A percentile compares a stretch with the other conserved stretches of the same genome.
phyloP scores from a whole-genome alignment of 2,888 invertebrate genomes.

The Noctua pronuba region DNA sequence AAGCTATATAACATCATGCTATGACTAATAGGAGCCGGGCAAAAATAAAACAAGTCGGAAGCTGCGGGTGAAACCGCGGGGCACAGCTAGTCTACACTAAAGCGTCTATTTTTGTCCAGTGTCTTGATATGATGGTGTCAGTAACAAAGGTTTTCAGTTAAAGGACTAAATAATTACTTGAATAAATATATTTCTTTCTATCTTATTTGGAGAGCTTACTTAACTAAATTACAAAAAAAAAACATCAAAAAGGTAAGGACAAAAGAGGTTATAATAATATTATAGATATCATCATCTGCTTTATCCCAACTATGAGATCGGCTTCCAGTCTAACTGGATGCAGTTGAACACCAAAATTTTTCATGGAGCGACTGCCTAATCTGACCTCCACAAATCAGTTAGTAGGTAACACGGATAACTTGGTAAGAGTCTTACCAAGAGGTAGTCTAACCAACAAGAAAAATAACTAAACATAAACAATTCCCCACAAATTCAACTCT shows the following conservation, averaged over 20 bases:
- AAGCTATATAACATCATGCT: no score
- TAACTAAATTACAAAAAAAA: background rate
- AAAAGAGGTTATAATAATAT: no score
- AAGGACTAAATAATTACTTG: background rate
- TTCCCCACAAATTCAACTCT: background rate
- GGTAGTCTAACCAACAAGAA: background rate
- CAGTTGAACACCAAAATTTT: background rate
- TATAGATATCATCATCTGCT: background rate
- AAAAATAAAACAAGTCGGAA: no score
- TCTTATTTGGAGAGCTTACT: no score
- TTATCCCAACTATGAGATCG: background rate
- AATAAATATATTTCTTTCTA: background rate
- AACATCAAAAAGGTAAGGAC: no score
- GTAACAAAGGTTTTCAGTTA: background rate
- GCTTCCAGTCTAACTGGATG: background rate
- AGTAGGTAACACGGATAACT: background rate
- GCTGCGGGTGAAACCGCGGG: no score
- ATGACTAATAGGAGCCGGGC: no score
- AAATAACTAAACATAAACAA: background rate
- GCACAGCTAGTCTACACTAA: no score
- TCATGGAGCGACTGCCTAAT: background rate
- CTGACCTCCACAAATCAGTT: background rate
- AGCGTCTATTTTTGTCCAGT: background rate
- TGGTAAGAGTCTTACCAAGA: background rate
- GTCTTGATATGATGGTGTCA: background rate